Evolutionary conservation across 2,113 vertebrate genomes (phyloP), one percentile per base, ranked within the genome.

Genomic region (Hyla sarda): DNA sequence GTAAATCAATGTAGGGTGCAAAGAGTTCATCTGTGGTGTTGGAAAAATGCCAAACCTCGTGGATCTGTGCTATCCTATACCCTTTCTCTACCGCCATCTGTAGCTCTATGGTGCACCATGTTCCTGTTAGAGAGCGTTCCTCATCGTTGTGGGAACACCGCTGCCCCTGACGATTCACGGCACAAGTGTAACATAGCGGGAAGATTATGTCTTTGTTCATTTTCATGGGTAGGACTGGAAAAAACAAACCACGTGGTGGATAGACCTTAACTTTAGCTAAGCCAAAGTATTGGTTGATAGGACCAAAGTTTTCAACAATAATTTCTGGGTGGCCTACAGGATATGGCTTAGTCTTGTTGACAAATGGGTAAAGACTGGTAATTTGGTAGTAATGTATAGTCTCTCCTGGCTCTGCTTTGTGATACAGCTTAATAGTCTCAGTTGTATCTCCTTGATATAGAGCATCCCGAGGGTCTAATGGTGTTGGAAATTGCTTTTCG

Each of bases 21-120:
- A 69, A 65, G 8, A 71, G 60, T 1, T 34, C 32, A 13, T 28
- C 21, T 23, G 60, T 25, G 17, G 1, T 41, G 10, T 48, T 19
- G 0, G n/a, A 5, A 12, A 85, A 79, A 85, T 85, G 8, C 21
- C 75, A 85, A 2, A 79, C 14, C 52, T 65, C 75, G 37, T 54
- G 79, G 30, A 79, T 71, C 30, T 79, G 21, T 3, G 1, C 37
- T 5, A 79, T 23, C 9, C 11, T 50, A 28, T 85, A 79, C 1
- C 52, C 71, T 34, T 74, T 75, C 50, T 34, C 52, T 14, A 60
- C 10, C 0, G 34, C 71, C 17, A 28, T 19, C 19, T 62, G 13
- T 10, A 56, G 11, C 25, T 83, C 82, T 23, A 45, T 11, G 1
- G 73, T 78, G n/a, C 84, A 85, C 74, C 19, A 71, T 10, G 45